A percentile compares a stretch with the other conserved stretches of the same genome.
Evolutionary conservation across 2,888 invertebrate genomes (phyloP).

Genomic region (Chloroclysta siterata): DNA sequence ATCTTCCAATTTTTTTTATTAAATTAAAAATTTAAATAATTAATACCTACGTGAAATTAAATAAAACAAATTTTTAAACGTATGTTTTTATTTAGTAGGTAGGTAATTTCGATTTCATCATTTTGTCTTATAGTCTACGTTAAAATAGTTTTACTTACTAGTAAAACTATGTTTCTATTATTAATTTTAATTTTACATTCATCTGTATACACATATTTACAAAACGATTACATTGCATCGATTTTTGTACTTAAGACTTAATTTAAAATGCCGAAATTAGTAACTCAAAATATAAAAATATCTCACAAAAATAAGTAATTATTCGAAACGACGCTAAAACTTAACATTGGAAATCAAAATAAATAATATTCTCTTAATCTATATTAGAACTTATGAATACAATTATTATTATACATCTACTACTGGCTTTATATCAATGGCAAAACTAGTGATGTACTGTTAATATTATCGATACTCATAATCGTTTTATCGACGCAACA

Average conservation of each 20-base stretch:
- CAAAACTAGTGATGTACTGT: conserved; percentile 56
- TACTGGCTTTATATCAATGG: conserved; percentile 62
- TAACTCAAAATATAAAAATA: conserved; percentile 46
- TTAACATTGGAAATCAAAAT: conserved; percentile 43
- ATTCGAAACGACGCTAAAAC: conserved; percentile 34
- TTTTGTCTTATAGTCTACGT: conserved; percentile 60
- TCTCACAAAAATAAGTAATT: conserved; percentile 41
- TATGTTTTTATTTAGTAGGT: conserved; percentile 62
- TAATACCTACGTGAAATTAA: neutral
- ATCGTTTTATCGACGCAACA: conserved; percentile 42
- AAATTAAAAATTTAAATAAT: neutral
- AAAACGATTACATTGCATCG: conserved; percentile 66
- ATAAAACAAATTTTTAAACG: conserved; percentile 35
- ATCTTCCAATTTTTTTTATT: too few species aligned
- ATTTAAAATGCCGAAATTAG: conserved; percentile 41
- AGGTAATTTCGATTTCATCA: conserved; percentile 57
- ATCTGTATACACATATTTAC: conserved; percentile 82
- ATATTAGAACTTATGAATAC: conserved; percentile 42
- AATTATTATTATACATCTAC: conserved; percentile 49
- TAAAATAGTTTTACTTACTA: conserved; percentile 48
- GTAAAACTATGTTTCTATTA: conserved; percentile 55
- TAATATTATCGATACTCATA: conserved; percentile 48
- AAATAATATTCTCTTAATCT: conserved; percentile 46
- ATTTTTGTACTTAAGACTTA: conserved; percentile 53
- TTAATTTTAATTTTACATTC: conserved; percentile 65